Percentiles rank a stretch among this genome's conserved stretches.
These are phyloP conservation scores for Scalopus aquaticus DNA, from an alignment of 2,113 vertebrate genomes.

Conservation along the genomic window DNA sequence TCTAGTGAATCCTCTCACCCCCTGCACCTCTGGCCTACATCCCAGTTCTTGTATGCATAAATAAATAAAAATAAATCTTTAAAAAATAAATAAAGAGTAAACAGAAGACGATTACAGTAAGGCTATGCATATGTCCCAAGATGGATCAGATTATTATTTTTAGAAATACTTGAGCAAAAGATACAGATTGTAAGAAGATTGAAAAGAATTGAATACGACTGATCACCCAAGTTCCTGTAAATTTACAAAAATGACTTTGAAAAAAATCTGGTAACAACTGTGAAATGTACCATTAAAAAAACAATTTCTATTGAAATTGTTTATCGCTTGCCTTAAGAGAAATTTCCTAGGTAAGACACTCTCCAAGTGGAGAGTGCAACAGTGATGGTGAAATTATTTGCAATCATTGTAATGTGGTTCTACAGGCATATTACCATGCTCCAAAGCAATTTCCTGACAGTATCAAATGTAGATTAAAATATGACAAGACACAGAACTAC, in stretches of 20 bases:
- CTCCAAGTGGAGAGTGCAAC: neutral
- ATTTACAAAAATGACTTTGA: conserved; percentile 12
- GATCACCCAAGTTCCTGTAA: neutral
- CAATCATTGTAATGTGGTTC: conserved; percentile 37
- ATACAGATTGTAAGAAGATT: neutral
- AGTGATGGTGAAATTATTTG: conserved; percentile 40
- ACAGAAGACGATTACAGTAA: neutral
- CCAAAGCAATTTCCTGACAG: conserved; percentile 51
- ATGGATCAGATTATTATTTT: neutral
- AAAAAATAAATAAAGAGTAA: neutral
- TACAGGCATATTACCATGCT: conserved; percentile 10
- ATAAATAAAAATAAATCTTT: too few species aligned
- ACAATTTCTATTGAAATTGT: conserved; percentile 28
- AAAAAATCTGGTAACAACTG: neutral
- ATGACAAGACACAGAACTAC: neutral
- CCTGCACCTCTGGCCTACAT: too few species aligned
- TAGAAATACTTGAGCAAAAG: neutral
- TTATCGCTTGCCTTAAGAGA: conserved; percentile 19
- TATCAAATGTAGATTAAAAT: conserved; percentile 39
- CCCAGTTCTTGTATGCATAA: too few species aligned
- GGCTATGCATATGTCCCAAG: neutral
- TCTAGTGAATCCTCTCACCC: too few species aligned
- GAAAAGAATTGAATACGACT: neutral
- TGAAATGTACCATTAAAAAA: neutral
- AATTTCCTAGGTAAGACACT: conserved; percentile 27